A percentile compares a stretch with the other conserved stretches of the same genome.
Evolutionary conservation across 1,140 invertebrate species (phyloP).

Genomic region (Dendroctonus ponderosae): DNA sequence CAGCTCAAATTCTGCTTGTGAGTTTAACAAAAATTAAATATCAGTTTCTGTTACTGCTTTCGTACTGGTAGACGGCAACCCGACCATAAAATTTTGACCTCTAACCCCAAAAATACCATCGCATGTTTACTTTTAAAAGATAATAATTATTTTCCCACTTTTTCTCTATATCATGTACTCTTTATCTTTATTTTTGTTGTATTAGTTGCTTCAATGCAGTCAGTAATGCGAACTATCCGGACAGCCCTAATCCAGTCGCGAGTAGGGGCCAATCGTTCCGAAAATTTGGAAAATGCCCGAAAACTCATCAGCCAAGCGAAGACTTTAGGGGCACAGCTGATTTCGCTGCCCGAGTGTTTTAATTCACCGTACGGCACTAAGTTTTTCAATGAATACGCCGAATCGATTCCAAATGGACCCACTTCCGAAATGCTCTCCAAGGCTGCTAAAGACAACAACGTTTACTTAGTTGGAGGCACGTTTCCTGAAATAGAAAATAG

Average conservation of each 20-base stretch:
- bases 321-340: constrained; percentile 69
- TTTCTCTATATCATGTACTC: too few relatives aligned
- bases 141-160: too few relatives aligned
- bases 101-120: too few relatives aligned
- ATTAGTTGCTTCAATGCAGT: constrained; percentile 14
- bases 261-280: constrained; percentile 70
- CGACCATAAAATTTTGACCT: too few relatives aligned
- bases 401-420: constrained; percentile 74
- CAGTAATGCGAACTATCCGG: constrained; percentile 29
- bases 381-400: constrained; percentile 84
- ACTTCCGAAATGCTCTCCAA: constrained; percentile 69
- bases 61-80: too few relatives aligned
- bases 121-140: too few relatives aligned
- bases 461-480: constrained; percentile 87
- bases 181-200: too few relatives aligned
- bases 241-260: constrained; percentile 75
- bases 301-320: constrained; percentile 74
- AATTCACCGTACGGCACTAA: constrained; percentile 92
- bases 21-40: too few relatives aligned
- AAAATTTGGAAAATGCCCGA: constrained; percentile 73
- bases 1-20: too few relatives aligned
- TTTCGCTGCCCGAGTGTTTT: constrained; percentile 89
- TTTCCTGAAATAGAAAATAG: constrained; percentile 74
- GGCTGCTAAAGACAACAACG: constrained; percentile 72
- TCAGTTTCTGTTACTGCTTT: too few relatives aligned